Base-by-base conservation (phyloP, 2,797 vertebrate genomes). In the Craterocephalus amniculus region DNA sequence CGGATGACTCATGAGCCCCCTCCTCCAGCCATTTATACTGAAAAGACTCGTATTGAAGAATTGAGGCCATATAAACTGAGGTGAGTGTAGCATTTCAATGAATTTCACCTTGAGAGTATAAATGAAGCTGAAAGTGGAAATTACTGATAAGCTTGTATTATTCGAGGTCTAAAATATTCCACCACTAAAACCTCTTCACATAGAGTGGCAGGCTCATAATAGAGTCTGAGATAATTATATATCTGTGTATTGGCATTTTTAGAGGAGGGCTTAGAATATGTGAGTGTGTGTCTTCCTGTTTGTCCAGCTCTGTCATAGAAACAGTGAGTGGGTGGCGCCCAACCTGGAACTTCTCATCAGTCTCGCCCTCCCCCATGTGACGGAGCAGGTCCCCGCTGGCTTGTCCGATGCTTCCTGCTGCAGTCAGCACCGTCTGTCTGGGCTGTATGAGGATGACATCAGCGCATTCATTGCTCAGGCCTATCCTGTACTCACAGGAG, bases 321-420 rank as follows among this genome's bases (percentile, higher is more conserved):
- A 88, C 76, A 82, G 72, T 68, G 84, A 78, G 83, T 80, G 78
- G 76, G 81, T 31, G 83, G 65, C 8, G 81, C 83, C 76, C 89
- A 91, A 99, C 98, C 94, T 99, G 98, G 92, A 99, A 99, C 74
- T 98, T 95, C 87, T 99, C 97, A 65, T 99, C 98, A 0, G 97
- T 97, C 93, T 99, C 98, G 61, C 95, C 97, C 91, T 99, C 98
- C 79, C 98, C 98, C 27, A 99, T 99, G 79, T 99, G 97, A 68
- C 96, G 95, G 72, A 99, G 95, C 20, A 99, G 94, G 82, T 99
- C 98, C 62, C 98, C 98, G 0, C 98, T 99, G 82, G 98, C 97
- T 87, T 99, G 98, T 20, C 98, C 98, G 26, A 99, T 98, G 88
- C 97, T 99, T 79, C 98, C 98, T 55, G 98, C 98, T 38, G 97